Evolutionary conservation across 1,140 invertebrate genomes (phyloP).

Genomic region (Leptinotarsa undecemlineata): DNA sequence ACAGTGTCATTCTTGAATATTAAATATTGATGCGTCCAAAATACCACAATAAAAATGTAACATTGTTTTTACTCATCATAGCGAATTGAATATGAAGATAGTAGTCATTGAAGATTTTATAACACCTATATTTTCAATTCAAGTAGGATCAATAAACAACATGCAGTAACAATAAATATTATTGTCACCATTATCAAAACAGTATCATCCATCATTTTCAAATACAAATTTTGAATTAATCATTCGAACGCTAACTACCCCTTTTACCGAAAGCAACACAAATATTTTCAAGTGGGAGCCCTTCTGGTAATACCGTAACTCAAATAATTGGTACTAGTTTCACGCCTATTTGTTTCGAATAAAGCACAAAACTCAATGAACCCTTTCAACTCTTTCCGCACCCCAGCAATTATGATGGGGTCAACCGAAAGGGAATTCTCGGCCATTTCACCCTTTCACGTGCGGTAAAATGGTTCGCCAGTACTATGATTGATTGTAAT

Average conservation of each 20-base stretch:
- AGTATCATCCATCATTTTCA: no score
- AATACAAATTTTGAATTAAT: not conserved
- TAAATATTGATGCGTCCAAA: no score
- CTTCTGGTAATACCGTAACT: constrained; percentile 3
- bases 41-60: no score
- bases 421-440: constrained; percentile 9
- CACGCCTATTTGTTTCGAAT: constrained; percentile 18
- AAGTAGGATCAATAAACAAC: no score
- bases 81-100: no score
- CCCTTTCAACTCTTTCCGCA: constrained; percentile 24
- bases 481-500: not conserved
- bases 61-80: no score
- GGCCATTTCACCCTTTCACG: constrained; percentile 20
- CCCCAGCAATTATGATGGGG: constrained; percentile 13
- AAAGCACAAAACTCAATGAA: constrained; percentile 4
- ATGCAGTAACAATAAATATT: no score
- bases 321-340: constrained; percentile 16
- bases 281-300: constrained; percentile 9
- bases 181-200: no score
- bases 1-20: no score
- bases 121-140: no score
- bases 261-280: not conserved
- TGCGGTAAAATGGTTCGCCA: constrained; percentile 12
- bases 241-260: not conserved
- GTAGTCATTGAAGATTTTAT: no score